A percentile compares a stretch with the other conserved stretches of the same genome.
These are phyloP conservation scores for Pammene fasciana DNA, from an alignment of 2,888 invertebrate genomes.

Conservation along the genomic window DNA sequence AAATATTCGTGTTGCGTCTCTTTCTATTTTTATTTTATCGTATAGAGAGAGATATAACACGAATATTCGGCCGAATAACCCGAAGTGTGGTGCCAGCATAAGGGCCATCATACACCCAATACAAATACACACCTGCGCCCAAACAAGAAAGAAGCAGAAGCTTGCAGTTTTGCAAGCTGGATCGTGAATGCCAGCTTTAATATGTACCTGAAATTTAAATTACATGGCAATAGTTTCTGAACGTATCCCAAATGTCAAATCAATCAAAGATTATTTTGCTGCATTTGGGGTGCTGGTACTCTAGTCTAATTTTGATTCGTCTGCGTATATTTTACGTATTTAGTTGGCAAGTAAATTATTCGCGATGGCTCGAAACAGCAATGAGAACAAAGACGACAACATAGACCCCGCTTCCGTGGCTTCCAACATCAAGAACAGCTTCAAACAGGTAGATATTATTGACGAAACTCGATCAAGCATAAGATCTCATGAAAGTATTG, in stretches of 20 bases:
- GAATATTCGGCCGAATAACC: too few relatives aligned
- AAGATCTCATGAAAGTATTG: conserved; percentile 16
- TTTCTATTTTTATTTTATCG: too few relatives aligned
- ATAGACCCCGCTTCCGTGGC: conserved; percentile 68
- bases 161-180: too few relatives aligned
- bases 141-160: too few relatives aligned
- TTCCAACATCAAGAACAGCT: conserved; percentile 63
- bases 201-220: background rate
- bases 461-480: conserved; percentile 20
- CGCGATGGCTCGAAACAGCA: conserved; percentile 64
- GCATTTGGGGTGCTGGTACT: background rate
- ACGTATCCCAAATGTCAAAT: conserved; percentile 29
- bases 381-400: conserved; percentile 64
- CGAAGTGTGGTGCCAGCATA: too few relatives aligned
- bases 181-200: background rate
- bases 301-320: background rate
- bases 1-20: too few relatives aligned
- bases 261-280: background rate
- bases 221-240: conserved; percentile 19
- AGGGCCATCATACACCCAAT: too few relatives aligned
- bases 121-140: too few relatives aligned
- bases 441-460: conserved; percentile 63
- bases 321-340: conserved; percentile 13
- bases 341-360: conserved; percentile 16
- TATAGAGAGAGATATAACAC: too few relatives aligned